Base-by-base conservation (phyloP, 64 coral and sea anemone genomes). In the Trachythela sp. region DNA sequence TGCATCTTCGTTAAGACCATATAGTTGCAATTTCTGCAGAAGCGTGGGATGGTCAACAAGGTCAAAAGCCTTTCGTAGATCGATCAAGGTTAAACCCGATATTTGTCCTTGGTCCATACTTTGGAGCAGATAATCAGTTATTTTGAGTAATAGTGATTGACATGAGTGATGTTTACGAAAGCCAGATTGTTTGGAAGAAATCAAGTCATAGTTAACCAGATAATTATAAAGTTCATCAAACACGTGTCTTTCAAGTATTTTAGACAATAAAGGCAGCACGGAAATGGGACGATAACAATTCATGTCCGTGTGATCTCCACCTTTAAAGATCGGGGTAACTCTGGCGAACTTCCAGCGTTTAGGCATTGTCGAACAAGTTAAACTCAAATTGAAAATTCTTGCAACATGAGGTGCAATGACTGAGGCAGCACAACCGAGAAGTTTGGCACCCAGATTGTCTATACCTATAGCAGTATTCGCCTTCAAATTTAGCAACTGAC, bases 291-390 rank as follows among this genome's bases (percentile, higher is more conserved):
- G 77, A 67, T 83, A 84, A 13, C 89, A 90, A 17, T 84, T 90
- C n/a, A 84, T 90, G 38, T 85, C 80, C 9, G 89, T 90, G 26
- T 22, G 2, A 15, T 84, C 77, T 13, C 77, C 80, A 2, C 45
- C 72, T 36, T 85, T 85, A 41, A 90, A 84, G n/a, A 43, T 48
- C 4, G 87, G 87, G 27, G 87, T 89, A 29, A 89, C 87, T 76
- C 39, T 89, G 14, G 87, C 70, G 27, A 60, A 77, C 40, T 80
- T 89, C 87, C 70, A 89, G 15, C 70, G 70, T 5, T 30, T 89
- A 10, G 87, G 87, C 7, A 89, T 39, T 5, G 31, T 51, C 32
- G 42, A 89, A 27, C 45, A 77, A 2, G 41, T 0, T 24, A 89
- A 77, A 27, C 87, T 89, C 40, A 77, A 7, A 75, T 89, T 89